A percentile compares a stretch with the other conserved stretches of the same genome.
Conservation (phyloP, 2,797 vertebrate genomes). For the Xiphophorus birchmanni region DNA sequence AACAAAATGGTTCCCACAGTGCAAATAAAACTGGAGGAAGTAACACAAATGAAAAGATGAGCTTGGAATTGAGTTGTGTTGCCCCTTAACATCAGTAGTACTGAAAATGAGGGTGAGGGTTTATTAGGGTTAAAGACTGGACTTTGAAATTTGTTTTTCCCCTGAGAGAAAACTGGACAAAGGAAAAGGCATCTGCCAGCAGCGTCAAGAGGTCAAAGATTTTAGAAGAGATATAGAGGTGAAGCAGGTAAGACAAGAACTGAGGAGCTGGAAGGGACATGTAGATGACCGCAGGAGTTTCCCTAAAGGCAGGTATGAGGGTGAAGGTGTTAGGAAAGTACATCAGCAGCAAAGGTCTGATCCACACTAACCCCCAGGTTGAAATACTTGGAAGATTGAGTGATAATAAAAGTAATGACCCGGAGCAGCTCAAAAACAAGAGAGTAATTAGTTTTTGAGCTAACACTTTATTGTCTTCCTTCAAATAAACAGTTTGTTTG, state of each 20-base stretch:
- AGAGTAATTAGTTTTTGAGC: not conserved
- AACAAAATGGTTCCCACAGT: not conserved
- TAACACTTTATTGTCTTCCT: not conserved
- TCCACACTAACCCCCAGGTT: not conserved
- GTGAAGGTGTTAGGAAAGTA: not conserved
- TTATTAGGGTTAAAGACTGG: not conserved
- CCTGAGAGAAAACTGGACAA: conserved; percentile 1
- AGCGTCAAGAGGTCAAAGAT: not conserved
- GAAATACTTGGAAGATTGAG: not conserved
- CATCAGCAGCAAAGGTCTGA: not conserved
- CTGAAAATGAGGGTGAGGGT: no score
- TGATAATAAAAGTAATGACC: not conserved
- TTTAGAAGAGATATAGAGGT: conserved; percentile 10
- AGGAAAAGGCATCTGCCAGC: not conserved
- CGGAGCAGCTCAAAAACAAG: not conserved
- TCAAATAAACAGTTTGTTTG: not conserved
- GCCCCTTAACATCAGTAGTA: not conserved
- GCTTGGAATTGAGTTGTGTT: not conserved
- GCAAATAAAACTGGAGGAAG: not conserved
- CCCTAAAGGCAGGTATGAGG: not conserved
- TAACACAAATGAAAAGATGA: not conserved
- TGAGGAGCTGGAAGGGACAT: conserved; percentile 1
- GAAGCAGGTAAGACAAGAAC: conserved; percentile 8
- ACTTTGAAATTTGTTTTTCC: not conserved
- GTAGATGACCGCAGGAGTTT: not conserved